Evolutionary conservation across 64 coral and sea anemone genomes (phyloP), one percentile per base, ranked within the genome.

Genomic region (Stylophora pistillata): DNA sequence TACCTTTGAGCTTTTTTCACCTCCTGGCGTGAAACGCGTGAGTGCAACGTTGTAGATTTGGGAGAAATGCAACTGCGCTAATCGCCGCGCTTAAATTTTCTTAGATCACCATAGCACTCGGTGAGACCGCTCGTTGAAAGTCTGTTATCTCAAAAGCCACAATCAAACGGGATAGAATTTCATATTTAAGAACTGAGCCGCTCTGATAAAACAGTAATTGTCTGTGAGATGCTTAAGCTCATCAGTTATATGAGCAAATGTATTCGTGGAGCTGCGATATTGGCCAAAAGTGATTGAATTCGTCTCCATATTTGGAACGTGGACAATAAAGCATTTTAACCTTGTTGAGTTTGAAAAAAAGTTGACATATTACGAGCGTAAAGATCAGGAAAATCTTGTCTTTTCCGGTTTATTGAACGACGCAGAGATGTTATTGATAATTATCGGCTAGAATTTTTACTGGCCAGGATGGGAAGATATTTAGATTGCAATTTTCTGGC

Each of bases 351-450:
- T 69, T 84, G 32, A 84, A 70, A 53, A 53, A 32, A 84, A 84
- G 47, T 68, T 84, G 80, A 84, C 61, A 65, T 84, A 64, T 82
- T 62, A 17, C 78, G 30, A 15, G 27, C 58, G n/a, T 23, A 34
- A 34, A 11, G 37, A 23, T 33, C 18, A 30, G 57, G 12, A 21
- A 65, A 64, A 58, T 28, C 59, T 63, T 64, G 58, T 37, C 32
- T 63, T 84, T 69, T 84, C 80, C 80, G 80, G 80, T 20, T 84
- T 70, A 27, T 84, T n/a, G 53, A 69, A 84, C 62, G 69, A 68
- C 69, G 27, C 32, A 84, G 30, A 15, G 31, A 84, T 84, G 37
- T 62, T 69, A 68, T 53, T 53, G 60, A 18, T 41, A 84, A 84
- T 84, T 84, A 84, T 27, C 3, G 21, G 10, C 30, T 20, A 28